Percentiles rank a stretch among this genome's conserved stretches.
Evolutionary conservation across 2,797 vertebrate species (phyloP).

Genomic region (Mormyrus proboscirostris): DNA sequence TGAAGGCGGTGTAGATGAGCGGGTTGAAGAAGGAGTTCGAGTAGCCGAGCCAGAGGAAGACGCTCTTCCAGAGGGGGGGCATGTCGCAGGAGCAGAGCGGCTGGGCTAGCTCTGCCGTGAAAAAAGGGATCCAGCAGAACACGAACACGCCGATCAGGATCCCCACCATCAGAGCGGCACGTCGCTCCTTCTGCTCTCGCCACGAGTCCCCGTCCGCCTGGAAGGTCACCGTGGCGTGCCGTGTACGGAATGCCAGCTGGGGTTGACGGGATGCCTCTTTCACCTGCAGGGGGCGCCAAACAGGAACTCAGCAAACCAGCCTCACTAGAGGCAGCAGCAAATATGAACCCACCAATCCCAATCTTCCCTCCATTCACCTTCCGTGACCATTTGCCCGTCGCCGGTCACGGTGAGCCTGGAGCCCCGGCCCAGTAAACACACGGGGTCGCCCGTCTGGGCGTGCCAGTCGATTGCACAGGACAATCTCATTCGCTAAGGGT

Average conservation of each 20-base stretch:
- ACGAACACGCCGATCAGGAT: slow-evolving; percentile 90
- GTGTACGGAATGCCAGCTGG: slow-evolving; percentile 79
- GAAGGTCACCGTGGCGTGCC: slow-evolving; percentile 80
- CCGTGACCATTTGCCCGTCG: background rate
- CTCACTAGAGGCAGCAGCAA: background rate
- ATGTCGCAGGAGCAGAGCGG: slow-evolving; percentile 84
- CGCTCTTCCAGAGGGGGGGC: slow-evolving; percentile 86
- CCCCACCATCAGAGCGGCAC: slow-evolving; percentile 88
- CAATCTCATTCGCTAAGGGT: background rate
- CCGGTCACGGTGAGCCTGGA: background rate
- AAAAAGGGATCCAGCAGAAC: slow-evolving; percentile 96
- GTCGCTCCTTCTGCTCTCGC: slow-evolving; percentile 91
- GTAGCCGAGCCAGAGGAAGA: slow-evolving; percentile 96
- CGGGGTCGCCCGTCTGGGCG: background rate
- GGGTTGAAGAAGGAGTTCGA: slow-evolving; percentile 98
- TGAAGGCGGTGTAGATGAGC: slow-evolving; percentile 93
- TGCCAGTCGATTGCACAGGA: background rate
- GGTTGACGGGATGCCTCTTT: slow-evolving; percentile 72
- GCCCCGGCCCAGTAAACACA: background rate
- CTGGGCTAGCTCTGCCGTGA: slow-evolving; percentile 84
- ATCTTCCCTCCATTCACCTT: background rate
- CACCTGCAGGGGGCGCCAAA: slow-evolving; percentile 55
- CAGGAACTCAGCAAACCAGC: background rate
- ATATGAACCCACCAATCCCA: background rate
- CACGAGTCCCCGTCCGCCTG: slow-evolving; percentile 84